Conservation (phyloP, 2,797 vertebrate species). For the Enteromius mattozi region DNA sequence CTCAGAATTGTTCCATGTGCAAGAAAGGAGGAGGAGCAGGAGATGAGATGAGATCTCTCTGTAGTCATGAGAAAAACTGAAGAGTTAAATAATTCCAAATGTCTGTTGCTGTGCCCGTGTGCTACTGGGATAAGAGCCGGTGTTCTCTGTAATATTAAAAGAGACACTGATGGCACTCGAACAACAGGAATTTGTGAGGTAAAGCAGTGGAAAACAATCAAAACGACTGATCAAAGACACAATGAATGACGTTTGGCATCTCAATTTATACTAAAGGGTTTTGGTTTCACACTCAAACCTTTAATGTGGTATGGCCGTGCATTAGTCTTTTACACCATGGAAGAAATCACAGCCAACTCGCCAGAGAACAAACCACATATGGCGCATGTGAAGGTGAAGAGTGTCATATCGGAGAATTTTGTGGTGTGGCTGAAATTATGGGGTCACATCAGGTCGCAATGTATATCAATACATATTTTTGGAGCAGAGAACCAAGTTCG, state of each 20-base stretch:
- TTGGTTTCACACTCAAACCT: constrained; percentile 53
- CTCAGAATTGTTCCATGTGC: constrained; percentile 2
- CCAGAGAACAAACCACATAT: constrained; percentile 37
- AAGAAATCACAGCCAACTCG: constrained; percentile 7
- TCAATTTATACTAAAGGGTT: constrained; percentile 60
- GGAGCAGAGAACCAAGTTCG: not conserved
- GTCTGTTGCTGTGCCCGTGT: constrained; percentile 14
- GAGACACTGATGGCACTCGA: constrained; percentile 64
- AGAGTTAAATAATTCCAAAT: constrained; percentile 55
- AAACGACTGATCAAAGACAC: constrained; percentile 67
- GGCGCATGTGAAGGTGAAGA: constrained; percentile 26
- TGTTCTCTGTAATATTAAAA: constrained; percentile 62
- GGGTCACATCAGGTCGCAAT: constrained; percentile 12
- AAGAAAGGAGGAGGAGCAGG: constrained; percentile 21
- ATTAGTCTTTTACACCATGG: constrained; percentile 37
- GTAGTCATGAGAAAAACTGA: constrained; percentile 20
- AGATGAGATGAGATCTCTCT: constrained; percentile 9
- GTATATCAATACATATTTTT: not conserved
- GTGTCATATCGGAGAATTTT: constrained; percentile 10
- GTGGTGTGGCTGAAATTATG: not conserved
- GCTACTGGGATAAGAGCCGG: not conserved
- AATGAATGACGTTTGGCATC: constrained; percentile 64
- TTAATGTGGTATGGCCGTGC: constrained; percentile 57
- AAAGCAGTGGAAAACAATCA: constrained; percentile 58
- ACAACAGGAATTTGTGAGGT: constrained; percentile 66